Evolutionary conservation across 2,888 invertebrate species (phyloP), one percentile per base, ranked within the genome.

Genomic region (Cactoblastis cactorum): DNA sequence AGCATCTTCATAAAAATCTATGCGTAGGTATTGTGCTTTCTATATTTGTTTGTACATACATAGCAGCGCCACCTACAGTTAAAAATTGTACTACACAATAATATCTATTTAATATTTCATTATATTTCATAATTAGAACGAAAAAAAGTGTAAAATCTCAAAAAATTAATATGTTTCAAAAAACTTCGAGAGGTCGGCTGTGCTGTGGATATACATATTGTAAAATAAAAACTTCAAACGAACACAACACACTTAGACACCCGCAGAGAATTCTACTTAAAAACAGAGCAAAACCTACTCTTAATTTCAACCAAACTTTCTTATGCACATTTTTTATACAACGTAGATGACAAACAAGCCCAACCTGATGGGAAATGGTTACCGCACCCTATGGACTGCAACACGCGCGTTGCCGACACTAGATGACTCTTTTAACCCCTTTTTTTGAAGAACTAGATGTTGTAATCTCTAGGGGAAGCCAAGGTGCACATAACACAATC

Each of bases 11-110:
- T 45, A 37, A 38, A 37, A 39, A 51, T 39, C 14, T 50, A 45
- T 28, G 45, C 24, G 22, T 37, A 43, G 9, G 34, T 37, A 15
- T 1, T 43, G 41, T 43, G 24, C 41, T 28, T 17, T 11, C 11
- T 37, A 17, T 32, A 24, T 43, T 5, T 28, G 11, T 53, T 45
- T 50, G 50, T 50, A 49, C 41, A 52, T 50, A 56, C 61, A 53
- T 50, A 57, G 65, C 64, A 62, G 55, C 68, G 69, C 67, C 65
- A 15, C 71, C 50, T 67, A 62, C 63, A 55, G 39, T 51, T 63
- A 62, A 56, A 69, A 70, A n/a, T 76, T 69, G 74, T 72, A 74
- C 77, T 65, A 62, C 65, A 68, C n/a, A 67, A 69, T 72, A 72
- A 67, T 69, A 68, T 65, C 71, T 77, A 77, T 71, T 67, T 64